phyloP scores from a whole-genome alignment of 2,888 invertebrate genomes.

The Drosophila greeni region DNA sequence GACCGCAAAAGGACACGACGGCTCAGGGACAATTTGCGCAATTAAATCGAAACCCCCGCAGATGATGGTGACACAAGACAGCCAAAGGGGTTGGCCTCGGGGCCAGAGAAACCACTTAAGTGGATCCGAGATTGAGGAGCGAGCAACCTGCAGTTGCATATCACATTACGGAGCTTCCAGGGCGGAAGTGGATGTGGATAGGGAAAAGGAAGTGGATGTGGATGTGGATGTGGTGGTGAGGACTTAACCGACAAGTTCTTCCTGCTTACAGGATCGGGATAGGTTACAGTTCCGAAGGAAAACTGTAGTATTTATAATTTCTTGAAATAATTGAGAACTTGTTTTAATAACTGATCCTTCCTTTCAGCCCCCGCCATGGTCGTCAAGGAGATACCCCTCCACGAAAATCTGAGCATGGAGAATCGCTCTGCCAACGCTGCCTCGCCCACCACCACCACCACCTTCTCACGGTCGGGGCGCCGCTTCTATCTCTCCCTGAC shows the following conservation, averaged over 20 bases:
- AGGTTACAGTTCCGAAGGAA: slow-evolving; percentile 6
- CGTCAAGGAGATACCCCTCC: slow-evolving; percentile 75
- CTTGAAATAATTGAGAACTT: neutral
- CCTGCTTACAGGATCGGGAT: slow-evolving; percentile 19
- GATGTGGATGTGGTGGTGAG: slow-evolving; percentile 17
- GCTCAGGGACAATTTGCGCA: slow-evolving; percentile 18
- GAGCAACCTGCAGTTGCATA: slow-evolving; percentile 61
- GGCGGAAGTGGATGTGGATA: slow-evolving; percentile 53
- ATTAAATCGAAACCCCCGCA: slow-evolving; percentile 26
- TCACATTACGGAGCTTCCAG: slow-evolving; percentile 43
- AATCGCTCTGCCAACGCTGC: slow-evolving; percentile 42
- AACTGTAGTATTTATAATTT: neutral
- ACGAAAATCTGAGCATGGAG: slow-evolving; percentile 71
- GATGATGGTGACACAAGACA: slow-evolving; percentile 15
- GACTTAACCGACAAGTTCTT: slow-evolving; percentile 31
- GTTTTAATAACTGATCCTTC: neutral
- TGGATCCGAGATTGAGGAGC: slow-evolving; percentile 53
- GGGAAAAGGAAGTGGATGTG: slow-evolving; percentile 15
- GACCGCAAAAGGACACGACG: slow-evolving; percentile 19
- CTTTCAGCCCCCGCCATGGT: slow-evolving; percentile 55
- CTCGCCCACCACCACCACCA: slow-evolving; percentile 45
- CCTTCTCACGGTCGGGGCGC: slow-evolving; percentile 63
- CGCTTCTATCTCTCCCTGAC: slow-evolving; percentile 84
- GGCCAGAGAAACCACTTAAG: slow-evolving; percentile 61
- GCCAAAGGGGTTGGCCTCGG: slow-evolving; percentile 18